Conservation (phyloP, 1,140 invertebrate species). For the Bombus waltoni region DNA sequence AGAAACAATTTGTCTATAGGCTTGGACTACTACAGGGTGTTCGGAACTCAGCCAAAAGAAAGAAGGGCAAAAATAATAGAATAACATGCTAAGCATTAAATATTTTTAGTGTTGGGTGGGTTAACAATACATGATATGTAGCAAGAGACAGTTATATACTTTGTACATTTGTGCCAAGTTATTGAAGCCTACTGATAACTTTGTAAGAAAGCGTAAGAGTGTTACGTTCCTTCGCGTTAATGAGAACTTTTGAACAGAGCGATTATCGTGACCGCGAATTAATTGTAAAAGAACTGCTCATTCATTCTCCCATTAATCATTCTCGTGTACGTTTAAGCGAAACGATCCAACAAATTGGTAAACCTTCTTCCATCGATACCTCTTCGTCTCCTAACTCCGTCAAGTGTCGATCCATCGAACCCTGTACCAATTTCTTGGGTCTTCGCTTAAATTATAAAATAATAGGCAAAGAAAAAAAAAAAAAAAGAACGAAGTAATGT, state of each 20-base stretch:
- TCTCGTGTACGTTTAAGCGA: slow-evolving; percentile 25
- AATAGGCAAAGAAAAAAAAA: neutral
- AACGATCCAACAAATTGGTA: slow-evolving; percentile 35
- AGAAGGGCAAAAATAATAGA: slow-evolving; percentile 67
- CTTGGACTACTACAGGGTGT: slow-evolving; percentile 55
- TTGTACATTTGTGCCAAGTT: slow-evolving; percentile 51
- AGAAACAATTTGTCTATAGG: slow-evolving; percentile 23
- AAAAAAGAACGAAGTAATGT: slow-evolving; percentile 33
- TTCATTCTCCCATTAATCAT: slow-evolving; percentile 52
- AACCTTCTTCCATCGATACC: too few relatives aligned
- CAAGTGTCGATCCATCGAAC: neutral
- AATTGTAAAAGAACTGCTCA: slow-evolving; percentile 37
- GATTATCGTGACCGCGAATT: slow-evolving; percentile 23
- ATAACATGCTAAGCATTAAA: slow-evolving; percentile 62
- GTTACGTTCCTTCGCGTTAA: slow-evolving; percentile 45
- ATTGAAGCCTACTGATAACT: slow-evolving; percentile 56
- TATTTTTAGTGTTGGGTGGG: slow-evolving; percentile 14
- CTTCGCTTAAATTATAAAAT: neutral
- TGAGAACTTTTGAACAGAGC: slow-evolving; percentile 25
- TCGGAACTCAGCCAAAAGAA: slow-evolving; percentile 80
- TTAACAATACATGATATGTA: slow-evolving; percentile 56
- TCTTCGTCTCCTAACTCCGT: too few relatives aligned
- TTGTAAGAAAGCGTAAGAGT: slow-evolving; percentile 46
- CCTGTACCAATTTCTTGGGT: slow-evolving; percentile 16
- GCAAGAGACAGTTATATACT: slow-evolving; percentile 46